Conservation (phyloP, 2,888 invertebrate genomes). For the Ectemnius cavifrons region DNA sequence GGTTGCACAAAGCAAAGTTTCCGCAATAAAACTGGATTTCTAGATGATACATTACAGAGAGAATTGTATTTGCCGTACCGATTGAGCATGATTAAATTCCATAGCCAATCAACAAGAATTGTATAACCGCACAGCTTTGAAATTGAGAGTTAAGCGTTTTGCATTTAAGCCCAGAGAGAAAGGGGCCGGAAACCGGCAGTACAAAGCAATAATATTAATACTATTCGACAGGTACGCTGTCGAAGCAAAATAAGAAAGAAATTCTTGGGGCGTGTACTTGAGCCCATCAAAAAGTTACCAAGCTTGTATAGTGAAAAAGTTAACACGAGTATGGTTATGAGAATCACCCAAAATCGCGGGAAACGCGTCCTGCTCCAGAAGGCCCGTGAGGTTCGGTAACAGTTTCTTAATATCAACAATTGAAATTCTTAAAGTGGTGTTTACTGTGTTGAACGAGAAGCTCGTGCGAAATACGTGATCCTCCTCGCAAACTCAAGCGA, state of each 20-base stretch:
- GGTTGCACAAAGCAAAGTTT: too few relatives aligned
- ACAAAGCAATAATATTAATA: too few relatives aligned
- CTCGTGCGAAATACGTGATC: slow-evolving; percentile 10
- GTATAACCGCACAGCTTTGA: slow-evolving; percentile 6
- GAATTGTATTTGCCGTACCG: not conserved
- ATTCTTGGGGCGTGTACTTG: not conserved
- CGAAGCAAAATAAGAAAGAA: not conserved
- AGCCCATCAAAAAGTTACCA: not conserved
- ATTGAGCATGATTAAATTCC: slow-evolving; percentile 1
- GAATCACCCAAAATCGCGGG: slow-evolving; percentile 71
- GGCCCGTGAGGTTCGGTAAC: slow-evolving; percentile 34
- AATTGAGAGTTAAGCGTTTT: not conserved
- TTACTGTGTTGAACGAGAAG: not conserved
- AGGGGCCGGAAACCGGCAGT: too few relatives aligned
- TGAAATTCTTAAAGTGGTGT: slow-evolving; percentile 7
- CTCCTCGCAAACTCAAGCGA: not conserved
- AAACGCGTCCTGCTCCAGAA: slow-evolving; percentile 66
- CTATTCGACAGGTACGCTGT: not conserved
- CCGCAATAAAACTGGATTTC: too few relatives aligned
- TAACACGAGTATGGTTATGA: slow-evolving; percentile 36
- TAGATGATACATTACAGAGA: too few relatives aligned
- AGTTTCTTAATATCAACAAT: slow-evolving; percentile 41
- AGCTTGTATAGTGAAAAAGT: slow-evolving; percentile 42
- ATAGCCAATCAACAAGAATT: slow-evolving; percentile 7
- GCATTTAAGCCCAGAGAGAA: too few relatives aligned